Evolutionary conservation across 2,888 invertebrate genomes (phyloP), one percentile per base, ranked within the genome.

Genomic region (Dendrolimus pini): DNA sequence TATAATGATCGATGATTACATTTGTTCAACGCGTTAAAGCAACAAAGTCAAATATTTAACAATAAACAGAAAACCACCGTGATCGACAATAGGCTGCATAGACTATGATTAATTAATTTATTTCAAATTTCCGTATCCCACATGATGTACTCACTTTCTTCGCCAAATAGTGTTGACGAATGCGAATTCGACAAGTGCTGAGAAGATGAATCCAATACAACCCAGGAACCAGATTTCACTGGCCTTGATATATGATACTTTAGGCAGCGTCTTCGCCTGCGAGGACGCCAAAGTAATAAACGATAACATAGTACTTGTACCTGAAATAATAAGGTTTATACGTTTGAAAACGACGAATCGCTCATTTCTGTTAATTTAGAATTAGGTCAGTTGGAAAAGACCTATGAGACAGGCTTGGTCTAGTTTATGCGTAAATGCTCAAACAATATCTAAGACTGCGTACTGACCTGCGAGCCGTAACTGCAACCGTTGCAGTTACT

Each of bases 211-310:
- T 54, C 94, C 94, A 1, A 94, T 95, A 74, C 96, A 96, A 7
- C 95, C 96, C 58, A 97, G 85, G 80, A 97, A 97, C 96, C 97
- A 97, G 62, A 97, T 95, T 83, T 97, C 97, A 62, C 96, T 96
- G 2, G 96, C 96, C 84, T 97, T 97, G 62, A 97, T 96, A 74
- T 97, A 97, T 2, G 96, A 96, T 30, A 97, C 97, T 82, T 97
- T 97, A 0, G 97, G 97, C 62, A 97, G 83, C 7, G 95, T 96
- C 82, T 96, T 96, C 56, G 95, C 95, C 69, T 96, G 95, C 52
- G 96, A 96, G 8, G 96, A 95, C 52, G 96, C 96, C 61, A 97
- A 88, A 12, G 97, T 97, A 70, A 97, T 97, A 74, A 97, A 97
- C 54, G 97, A 96, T 66, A 97, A 88, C 94, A 97, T 95, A 1